These are phyloP conservation scores for Agonum fuliginosum DNA, from an alignment of 2,888 invertebrate genomes.

Conservation along the genomic window DNA sequence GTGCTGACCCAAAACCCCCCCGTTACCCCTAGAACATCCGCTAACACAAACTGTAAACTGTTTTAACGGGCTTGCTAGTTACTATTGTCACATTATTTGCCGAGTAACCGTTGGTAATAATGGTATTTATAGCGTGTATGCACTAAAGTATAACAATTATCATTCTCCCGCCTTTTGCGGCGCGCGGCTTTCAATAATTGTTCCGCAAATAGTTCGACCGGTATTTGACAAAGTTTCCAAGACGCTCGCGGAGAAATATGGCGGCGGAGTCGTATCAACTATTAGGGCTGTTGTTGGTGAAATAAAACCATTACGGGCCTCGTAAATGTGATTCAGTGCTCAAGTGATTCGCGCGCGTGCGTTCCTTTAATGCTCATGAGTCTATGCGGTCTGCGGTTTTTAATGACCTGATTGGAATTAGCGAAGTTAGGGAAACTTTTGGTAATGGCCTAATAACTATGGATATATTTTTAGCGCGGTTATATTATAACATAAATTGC, in stretches of 20 bases:
- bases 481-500: too few relatives aligned
- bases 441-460: too few relatives aligned
- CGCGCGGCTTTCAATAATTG: slow-evolving; percentile 59
- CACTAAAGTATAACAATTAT: slow-evolving; percentile 62
- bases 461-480: too few relatives aligned
- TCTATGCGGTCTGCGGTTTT: too few relatives aligned
- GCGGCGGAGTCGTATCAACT: too few relatives aligned
- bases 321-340: slow-evolving; percentile 24
- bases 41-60: slow-evolving; percentile 40
- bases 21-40: not conserved
- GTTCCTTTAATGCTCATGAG: too few relatives aligned
- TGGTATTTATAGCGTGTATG: slow-evolving; percentile 71
- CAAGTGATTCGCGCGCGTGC: too few relatives aligned
- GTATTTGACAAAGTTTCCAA: slow-evolving; percentile 17
- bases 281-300: not conserved
- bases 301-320: slow-evolving; percentile 16
- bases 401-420: too few relatives aligned
- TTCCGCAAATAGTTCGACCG: slow-evolving; percentile 71
- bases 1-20: too few relatives aligned
- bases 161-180: slow-evolving; percentile 33
- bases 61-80: slow-evolving; percentile 42
- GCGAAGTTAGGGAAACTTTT: too few relatives aligned
- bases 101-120: slow-evolving; percentile 70
- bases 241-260: not conserved
- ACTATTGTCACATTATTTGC: slow-evolving; percentile 57